Conservation (phyloP, 2,797 vertebrate species). For the Cirrhinus molitorella region DNA sequence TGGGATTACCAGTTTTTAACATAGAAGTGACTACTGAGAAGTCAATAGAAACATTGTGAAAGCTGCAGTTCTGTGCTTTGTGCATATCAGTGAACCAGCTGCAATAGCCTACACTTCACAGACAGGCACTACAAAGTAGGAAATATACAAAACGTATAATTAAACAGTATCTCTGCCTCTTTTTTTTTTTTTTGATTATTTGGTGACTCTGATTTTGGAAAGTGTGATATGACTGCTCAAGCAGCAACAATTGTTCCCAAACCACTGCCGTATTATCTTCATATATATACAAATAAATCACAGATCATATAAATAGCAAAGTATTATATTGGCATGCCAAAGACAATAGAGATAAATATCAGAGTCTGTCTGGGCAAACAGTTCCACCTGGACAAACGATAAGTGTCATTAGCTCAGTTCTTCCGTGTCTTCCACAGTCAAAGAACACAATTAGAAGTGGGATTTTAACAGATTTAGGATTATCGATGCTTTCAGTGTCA, state of each 20-base stretch:
- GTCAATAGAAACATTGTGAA: constrained; percentile 1
- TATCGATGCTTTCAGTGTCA: constrained; percentile 5
- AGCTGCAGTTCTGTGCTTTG: constrained; percentile 26
- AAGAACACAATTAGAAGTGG: neutral
- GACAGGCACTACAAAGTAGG: neutral
- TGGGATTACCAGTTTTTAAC: neutral
- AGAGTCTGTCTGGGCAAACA: neutral
- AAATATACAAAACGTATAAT: constrained; percentile 19
- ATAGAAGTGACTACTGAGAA: neutral
- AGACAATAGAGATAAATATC: constrained; percentile 3
- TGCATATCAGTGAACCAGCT: constrained; percentile 2
- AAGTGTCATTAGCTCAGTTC: neutral
- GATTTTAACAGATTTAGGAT: neutral
- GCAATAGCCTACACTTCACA: constrained; percentile 10
- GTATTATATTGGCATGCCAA: constrained; percentile 9
- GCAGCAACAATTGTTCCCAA: constrained; percentile 21
- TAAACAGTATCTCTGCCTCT: constrained; percentile 8
- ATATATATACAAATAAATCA: neutral
- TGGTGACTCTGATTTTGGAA: neutral
- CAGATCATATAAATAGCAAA: constrained; percentile 12
- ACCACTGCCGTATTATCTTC: neutral
- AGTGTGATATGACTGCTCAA: constrained; percentile 14
- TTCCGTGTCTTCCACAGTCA: neutral
- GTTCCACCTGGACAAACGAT: neutral
- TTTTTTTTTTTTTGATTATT: neutral